Evolutionary conservation across 2,113 vertebrate species (phyloP).

Genomic region (Cottus gobio): DNA sequence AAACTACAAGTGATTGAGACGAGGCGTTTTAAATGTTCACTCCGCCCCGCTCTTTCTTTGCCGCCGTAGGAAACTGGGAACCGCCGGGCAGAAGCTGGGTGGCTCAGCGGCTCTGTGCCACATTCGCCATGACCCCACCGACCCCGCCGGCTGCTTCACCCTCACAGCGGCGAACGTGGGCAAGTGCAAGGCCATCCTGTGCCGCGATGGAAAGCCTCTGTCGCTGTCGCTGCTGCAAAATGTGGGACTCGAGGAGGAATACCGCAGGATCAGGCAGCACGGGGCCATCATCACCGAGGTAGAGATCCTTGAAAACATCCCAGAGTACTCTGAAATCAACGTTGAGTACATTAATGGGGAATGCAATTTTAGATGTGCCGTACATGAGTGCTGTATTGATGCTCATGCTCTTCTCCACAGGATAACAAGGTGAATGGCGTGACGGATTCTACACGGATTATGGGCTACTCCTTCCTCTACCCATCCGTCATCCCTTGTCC

Average conservation of each 20-base stretch:
- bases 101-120: conserved; percentile 97
- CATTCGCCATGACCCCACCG: conserved; percentile 95
- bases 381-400: neutral
- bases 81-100: conserved; percentile 96
- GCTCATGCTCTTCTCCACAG: conserved; percentile 71
- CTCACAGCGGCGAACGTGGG: conserved; percentile 97
- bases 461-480: conserved; percentile 98
- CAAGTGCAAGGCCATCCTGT: conserved; percentile 96
- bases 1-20: neutral
- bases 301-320: conserved; percentile 27
- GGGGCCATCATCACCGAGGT: conserved; percentile 98
- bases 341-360: neutral
- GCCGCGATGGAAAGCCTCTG: conserved; percentile 93
- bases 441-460: conserved; percentile 95
- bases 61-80: conserved; percentile 91
- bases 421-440: conserved; percentile 99
- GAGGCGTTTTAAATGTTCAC: neutral
- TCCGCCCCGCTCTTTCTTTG: neutral
- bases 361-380: neutral
- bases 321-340: neutral
- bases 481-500: conserved; percentile 94
- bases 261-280: conserved; percentile 90
- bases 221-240: conserved; percentile 90
- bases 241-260: conserved; percentile 92
- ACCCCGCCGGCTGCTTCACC: conserved; percentile 93